These are phyloP conservation scores for Brenthis ino DNA, from an alignment of 2,888 invertebrate genomes.

Conservation along the genomic window DNA sequence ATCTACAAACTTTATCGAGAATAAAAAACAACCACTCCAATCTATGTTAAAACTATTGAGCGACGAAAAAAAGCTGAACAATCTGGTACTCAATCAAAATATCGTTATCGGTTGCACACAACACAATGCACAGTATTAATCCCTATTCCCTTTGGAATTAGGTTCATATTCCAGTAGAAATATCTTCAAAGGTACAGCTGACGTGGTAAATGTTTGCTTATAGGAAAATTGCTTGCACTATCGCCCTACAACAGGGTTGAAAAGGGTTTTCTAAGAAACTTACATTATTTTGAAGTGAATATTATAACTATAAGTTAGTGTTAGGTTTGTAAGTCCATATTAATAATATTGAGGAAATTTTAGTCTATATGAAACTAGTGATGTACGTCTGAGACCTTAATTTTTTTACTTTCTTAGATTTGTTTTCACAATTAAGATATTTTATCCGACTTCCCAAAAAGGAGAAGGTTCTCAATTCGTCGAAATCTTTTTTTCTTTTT, in stretches of 20 bases:
- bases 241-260: conserved; percentile 22
- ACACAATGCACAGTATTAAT: neutral
- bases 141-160: conserved; percentile 19
- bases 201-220: conserved; percentile 51
- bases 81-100: conserved; percentile 49
- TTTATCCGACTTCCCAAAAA: too few relatives aligned
- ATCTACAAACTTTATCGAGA: neutral
- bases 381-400: too few relatives aligned
- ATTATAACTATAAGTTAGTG: neutral
- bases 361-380: too few relatives aligned
- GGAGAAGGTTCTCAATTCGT: too few relatives aligned
- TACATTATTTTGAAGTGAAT: conserved; percentile 12
- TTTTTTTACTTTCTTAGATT: too few relatives aligned
- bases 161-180: conserved; percentile 4
- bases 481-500: too few relatives aligned
- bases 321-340: neutral
- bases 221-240: conserved; percentile 49
- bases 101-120: conserved; percentile 39
- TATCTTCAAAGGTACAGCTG: conserved; percentile 21
- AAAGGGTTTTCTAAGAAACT: conserved; percentile 8
- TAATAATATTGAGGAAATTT: neutral
- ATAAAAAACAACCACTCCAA: conserved; percentile 16
- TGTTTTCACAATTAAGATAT: too few relatives aligned
- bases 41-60: conserved; percentile 23
- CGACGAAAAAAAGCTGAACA: conserved; percentile 26